These are phyloP conservation scores for Myiothlypis coronata DNA, from an alignment of 2,797 vertebrate species.

Conservation along the genomic window DNA sequence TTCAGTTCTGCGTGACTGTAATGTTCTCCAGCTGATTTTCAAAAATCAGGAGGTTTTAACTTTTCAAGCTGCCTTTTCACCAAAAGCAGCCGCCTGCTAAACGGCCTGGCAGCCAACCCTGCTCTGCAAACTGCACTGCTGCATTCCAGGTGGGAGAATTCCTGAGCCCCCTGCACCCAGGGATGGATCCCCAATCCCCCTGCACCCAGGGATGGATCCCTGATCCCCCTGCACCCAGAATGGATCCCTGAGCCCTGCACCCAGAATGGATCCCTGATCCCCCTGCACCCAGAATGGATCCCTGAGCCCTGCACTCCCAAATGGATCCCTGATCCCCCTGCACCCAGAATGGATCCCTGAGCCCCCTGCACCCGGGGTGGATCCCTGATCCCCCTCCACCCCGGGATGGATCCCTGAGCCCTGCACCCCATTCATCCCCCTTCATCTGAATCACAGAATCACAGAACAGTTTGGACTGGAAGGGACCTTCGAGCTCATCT, in stretches of 20 bases:
- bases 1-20: constrained; percentile 33
- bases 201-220: not conserved
- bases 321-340: not conserved
- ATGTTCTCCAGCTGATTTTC: constrained; percentile 65
- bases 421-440: not conserved
- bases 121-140: not conserved
- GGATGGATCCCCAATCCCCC: no score
- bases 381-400: no score
- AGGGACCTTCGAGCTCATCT: no score
- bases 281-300: not conserved
- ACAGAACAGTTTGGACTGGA: no score
- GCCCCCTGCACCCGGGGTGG: not conserved
- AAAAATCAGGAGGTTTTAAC: constrained; percentile 55
- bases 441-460: no score
- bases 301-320: not conserved
- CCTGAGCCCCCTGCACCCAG: not conserved
- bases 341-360: not conserved
- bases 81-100: constrained; percentile 17
- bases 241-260: not conserved
- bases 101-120: not conserved
- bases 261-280: no score
- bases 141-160: not conserved
- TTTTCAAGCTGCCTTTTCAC: constrained; percentile 62
- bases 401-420: no score
- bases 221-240: no score